Conservation (phyloP, 2,888 invertebrate genomes). For the Eudiplozoon nipponicum region DNA sequence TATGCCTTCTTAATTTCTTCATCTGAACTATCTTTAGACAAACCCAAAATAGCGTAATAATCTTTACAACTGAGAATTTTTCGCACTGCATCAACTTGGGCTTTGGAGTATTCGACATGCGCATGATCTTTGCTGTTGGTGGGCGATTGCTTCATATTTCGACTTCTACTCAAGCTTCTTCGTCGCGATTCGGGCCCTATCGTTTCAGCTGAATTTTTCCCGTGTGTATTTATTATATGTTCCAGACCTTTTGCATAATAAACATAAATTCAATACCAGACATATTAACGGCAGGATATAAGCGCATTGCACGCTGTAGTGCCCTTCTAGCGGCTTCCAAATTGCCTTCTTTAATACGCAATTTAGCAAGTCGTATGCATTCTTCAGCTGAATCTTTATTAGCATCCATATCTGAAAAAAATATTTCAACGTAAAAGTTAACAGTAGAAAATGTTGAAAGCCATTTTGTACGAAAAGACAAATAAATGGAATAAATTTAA, state of each 20-base stretch:
- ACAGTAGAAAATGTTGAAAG: too few species aligned
- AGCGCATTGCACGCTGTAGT: slow-evolving; percentile 45
- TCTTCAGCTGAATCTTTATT: slow-evolving; percentile 56
- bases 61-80: slow-evolving; percentile 24
- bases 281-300: slow-evolving; percentile 46
- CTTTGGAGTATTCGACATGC: slow-evolving; percentile 15
- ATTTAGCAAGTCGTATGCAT: slow-evolving; percentile 49
- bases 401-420: slow-evolving; percentile 35
- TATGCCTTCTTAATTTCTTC: slow-evolving; percentile 24
- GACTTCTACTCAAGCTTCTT: too few species aligned
- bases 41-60: slow-evolving; percentile 9
- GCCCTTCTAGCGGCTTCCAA: slow-evolving; percentile 51
- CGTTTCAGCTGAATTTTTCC: neutral
- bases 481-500: too few species aligned
- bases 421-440: neutral
- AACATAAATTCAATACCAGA: neutral
- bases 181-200: too few species aligned
- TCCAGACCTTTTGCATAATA: too few species aligned
- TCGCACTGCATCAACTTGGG: slow-evolving; percentile 14
- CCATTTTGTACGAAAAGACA: too few species aligned
- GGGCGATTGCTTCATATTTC: too few species aligned
- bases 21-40: slow-evolving; percentile 28
- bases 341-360: slow-evolving; percentile 39
- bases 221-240: neutral
- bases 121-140: slow-evolving; percentile 8